A percentile compares a stretch with the other conserved stretches of the same genome.
These are phyloP conservation scores for Tympanuchus pallidicinctus DNA, from an alignment of 2,113 vertebrate species.

Conservation along the genomic window DNA sequence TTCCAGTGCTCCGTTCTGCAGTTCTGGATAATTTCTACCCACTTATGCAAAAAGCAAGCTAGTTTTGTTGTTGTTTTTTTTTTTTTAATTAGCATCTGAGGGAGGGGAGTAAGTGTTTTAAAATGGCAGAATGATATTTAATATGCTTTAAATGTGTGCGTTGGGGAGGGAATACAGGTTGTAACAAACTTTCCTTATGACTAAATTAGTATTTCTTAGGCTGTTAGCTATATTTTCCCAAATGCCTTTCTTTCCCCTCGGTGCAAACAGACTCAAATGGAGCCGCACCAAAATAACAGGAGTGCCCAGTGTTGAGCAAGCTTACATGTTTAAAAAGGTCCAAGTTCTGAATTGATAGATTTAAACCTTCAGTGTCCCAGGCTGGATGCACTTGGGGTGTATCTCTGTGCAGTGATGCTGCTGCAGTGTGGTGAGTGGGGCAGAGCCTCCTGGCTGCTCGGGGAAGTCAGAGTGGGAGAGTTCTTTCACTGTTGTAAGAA, in stretches of 20 bases:
- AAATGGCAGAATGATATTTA: background rate
- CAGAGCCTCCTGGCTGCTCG: background rate
- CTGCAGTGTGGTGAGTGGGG: background rate
- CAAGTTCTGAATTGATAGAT: background rate
- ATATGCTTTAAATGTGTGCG: background rate
- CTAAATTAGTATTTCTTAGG: background rate
- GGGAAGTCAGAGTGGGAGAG: fast-evolving
- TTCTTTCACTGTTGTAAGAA: fast-evolving
- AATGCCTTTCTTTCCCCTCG: background rate
- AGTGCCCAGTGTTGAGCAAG: background rate
- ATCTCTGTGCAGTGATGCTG: fast-evolving
- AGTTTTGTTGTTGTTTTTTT: background rate
- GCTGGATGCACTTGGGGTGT: background rate
- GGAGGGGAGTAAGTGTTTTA: background rate
- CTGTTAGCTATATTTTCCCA: background rate
- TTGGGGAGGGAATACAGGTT: background rate
- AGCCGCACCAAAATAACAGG: background rate
- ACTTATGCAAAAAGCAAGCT: background rate
- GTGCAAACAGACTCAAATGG: background rate
- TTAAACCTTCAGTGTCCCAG: background rate
- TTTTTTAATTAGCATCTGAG: background rate
- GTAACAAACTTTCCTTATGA: background rate
- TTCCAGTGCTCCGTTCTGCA: background rate
- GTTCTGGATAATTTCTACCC: background rate
- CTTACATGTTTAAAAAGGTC: background rate